Evolutionary conservation across 2,113 vertebrate genomes (phyloP).

Genomic region (Polypterus bichir): DNA sequence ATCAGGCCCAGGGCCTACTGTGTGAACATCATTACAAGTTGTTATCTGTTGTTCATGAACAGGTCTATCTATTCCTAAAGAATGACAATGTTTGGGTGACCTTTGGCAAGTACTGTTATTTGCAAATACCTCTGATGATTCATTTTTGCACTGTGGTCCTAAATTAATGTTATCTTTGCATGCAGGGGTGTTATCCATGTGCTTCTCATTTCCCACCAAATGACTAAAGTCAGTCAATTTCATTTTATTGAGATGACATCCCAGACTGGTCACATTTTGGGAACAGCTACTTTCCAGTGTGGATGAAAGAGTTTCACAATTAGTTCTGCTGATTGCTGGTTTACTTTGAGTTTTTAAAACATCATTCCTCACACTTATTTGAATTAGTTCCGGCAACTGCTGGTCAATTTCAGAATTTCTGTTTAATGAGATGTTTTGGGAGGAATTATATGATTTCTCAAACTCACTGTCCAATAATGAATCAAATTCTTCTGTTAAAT

Average conservation of each 20-base stretch:
- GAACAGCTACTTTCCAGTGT: no score
- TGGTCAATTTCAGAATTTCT: no score
- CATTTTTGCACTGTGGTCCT: slow-evolving; percentile 13
- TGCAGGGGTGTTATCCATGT: background rate
- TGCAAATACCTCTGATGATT: no score
- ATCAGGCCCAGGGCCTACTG: background rate
- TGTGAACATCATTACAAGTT: background rate
- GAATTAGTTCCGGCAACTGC: no score
- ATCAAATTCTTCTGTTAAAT: slow-evolving; percentile 63
- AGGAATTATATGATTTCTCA: slow-evolving; percentile 23
- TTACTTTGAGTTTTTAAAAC: no score
- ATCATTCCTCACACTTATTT: no score
- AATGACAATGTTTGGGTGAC: background rate
- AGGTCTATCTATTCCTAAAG: background rate
- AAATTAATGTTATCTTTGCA: slow-evolving; percentile 42
- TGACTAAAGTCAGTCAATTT: background rate
- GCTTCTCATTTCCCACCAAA: background rate
- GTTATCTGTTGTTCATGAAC: background rate
- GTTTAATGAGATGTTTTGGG: background rate
- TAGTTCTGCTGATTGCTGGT: no score
- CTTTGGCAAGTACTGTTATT: no score
- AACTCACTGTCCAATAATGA: slow-evolving; percentile 60
- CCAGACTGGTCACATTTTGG: no score
- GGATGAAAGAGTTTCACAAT: no score
- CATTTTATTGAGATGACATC: no score